Base-by-base conservation (phyloP, 2,797 vertebrate species). In the Coregonus suidteri region DNA sequence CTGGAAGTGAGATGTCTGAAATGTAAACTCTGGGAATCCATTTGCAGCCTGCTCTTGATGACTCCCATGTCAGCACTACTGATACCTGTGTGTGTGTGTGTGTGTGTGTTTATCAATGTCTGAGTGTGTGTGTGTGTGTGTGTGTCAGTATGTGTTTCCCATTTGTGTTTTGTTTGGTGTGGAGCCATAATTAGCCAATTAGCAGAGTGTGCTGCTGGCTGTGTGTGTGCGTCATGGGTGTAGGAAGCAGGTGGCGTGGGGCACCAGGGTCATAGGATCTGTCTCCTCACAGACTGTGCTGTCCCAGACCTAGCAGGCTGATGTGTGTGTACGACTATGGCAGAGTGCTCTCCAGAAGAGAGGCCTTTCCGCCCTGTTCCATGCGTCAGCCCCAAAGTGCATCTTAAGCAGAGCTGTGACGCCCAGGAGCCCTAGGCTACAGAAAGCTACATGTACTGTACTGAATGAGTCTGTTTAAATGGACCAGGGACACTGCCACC, bases 201-300 rank as follows among this genome's bases (percentile, higher is more conserved):
- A 66, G 15, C 13, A 67, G 62, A 31, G 41, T 53, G 37, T 64
- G 67, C 51, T 16, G 66, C 37, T 82, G 78, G 41, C 9, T 74
- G 65, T 74, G 70, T 77, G 75, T 76, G 71, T 37, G 76, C 70
- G 80, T 80, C 83, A 73, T 79, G 64, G 79, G 77, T 79, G 81
- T 51, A 25, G 75, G 85, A 81, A 88, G 82, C 88, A 89, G 87
- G 86, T 89, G 88, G 85, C 72, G 78, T 74, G 77, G 83, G 88
- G 75, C 81, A 77, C 78, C 35, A 70, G 83, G 88, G 87, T 89
- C 85, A 83, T 74, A 59, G 73, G 78, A 87, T 82, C 89, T 89
- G 87, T 89, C 87, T 90, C 78, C 75, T 79, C 71, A 75, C 74
- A 77, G 66, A 47, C 75, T 59, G 75, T 53, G 66, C 30, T 71